Evolutionary conservation across 2,888 invertebrate genomes (phyloP).

Genomic region (Perizoma affinitatum): DNA sequence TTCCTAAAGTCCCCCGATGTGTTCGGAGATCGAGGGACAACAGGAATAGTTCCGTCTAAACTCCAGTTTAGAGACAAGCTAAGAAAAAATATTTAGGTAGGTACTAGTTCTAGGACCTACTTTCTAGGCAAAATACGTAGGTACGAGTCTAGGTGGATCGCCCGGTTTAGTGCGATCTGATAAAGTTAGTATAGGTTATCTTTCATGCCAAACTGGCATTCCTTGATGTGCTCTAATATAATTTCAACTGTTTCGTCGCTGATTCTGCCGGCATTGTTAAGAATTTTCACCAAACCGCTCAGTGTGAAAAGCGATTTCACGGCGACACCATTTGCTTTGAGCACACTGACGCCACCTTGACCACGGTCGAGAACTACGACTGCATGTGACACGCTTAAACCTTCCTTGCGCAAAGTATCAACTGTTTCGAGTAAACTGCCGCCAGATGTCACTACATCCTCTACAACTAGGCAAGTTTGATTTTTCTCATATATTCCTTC

Average conservation of each 20-base stretch:
- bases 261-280: constrained; percentile 86
- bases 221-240: constrained; percentile 69
- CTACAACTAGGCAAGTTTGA: constrained; percentile 93
- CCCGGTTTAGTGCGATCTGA: background rate
- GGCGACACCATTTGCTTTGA: constrained; percentile 87
- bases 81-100: too few species aligned
- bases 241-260: constrained; percentile 70
- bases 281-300: constrained; percentile 85
- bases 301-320: constrained; percentile 88
- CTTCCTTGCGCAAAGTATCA: constrained; percentile 86
- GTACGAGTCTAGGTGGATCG: too few species aligned
- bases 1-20: too few species aligned
- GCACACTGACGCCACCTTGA: constrained; percentile 93
- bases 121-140: too few species aligned
- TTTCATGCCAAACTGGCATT: constrained; percentile 67
- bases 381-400: constrained; percentile 89
- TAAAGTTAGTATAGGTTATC: constrained; percentile 53
- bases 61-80: too few species aligned
- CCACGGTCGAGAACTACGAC: constrained; percentile 96
- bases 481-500: constrained; percentile 90
- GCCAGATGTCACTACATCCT: constrained; percentile 97
- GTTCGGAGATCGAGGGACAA: too few species aligned
- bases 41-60: too few species aligned
- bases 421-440: constrained; percentile 96
- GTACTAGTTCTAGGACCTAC: too few species aligned